phyloP scores from a whole-genome alignment of 2,888 invertebrate genomes.

The Netelia melanura region DNA sequence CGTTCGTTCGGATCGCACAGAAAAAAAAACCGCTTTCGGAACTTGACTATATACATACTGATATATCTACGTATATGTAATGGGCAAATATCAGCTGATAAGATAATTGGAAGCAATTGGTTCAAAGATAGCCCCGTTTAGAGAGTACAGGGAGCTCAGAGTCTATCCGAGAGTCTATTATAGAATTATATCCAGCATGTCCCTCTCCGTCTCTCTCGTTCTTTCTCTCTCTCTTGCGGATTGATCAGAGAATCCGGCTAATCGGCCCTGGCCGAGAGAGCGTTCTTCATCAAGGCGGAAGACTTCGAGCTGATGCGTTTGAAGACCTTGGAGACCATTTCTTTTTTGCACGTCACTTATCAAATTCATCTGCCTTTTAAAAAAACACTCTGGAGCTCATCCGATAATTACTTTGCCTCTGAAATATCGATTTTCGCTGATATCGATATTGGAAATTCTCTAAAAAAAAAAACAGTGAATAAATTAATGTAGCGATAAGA shows the following conservation, averaged over 20 bases:
- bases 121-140: slow-evolving; percentile 68
- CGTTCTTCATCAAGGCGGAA: slow-evolving; percentile 26
- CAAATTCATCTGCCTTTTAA: too few species aligned
- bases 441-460: too few species aligned
- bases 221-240: slow-evolving; percentile 7
- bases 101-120: slow-evolving; percentile 81
- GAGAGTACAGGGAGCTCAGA: slow-evolving; percentile 53
- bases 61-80: slow-evolving; percentile 57
- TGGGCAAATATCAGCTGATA: slow-evolving; percentile 80
- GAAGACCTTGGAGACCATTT: slow-evolving; percentile 9
- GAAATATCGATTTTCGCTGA: too few species aligned
- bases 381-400: too few species aligned
- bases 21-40: slow-evolving; percentile 26
- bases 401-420: too few species aligned
- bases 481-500: too few species aligned
- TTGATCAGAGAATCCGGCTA: slow-evolving; percentile 62
- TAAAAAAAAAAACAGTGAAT: too few species aligned
- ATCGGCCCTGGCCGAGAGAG: slow-evolving; percentile 28
- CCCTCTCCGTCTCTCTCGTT: background rate
- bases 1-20: background rate
- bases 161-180: slow-evolving; percentile 58
- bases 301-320: background rate
- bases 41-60: slow-evolving; percentile 21
- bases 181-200: background rate
- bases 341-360: background rate